Base-by-base conservation (phyloP, 1,140 invertebrate genomes). In the Amyelois transitella region DNA sequence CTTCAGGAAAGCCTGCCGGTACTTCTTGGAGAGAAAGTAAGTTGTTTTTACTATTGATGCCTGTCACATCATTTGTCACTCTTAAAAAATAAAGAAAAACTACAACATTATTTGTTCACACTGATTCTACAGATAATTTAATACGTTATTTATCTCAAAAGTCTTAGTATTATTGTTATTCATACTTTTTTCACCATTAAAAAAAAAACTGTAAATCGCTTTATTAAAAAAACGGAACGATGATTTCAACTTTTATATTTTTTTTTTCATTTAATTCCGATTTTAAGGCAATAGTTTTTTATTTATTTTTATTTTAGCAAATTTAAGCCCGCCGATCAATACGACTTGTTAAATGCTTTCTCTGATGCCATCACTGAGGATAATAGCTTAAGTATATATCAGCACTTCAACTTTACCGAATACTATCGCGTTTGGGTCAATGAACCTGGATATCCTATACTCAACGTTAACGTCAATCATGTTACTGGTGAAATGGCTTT, bases 391-490 rank as follows among this genome's bases (percentile, higher is more conserved):
- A 60, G 53, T 21, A 65, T 64, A 32, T 83, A 79, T 50, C 6
- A 25, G 0, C 55, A 73, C 51, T 86, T 87, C 19, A 61, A 77
- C 51, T 84, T 87, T 48, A 54, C 60, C 4, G 72, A 83, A 7
- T 82, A 74, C 50, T 87, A 83, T 50, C 49, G 73, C 0, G 81
- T 88, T 38, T 91, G 90, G 90, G 94, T 94, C 0, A 89, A 91
- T 12, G 91, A 95, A 71, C 84, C 93, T 45, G 95, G 95, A 21
- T 96, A 93, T 73, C 95, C 96, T 0, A 87, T 96, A 7, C 68
- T 95, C 3, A 89, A 65, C 1, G 89, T 95, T 0, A 81, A 72
- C 5, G 80, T 91, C 5, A 61, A 90, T 53, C 75, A 90, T 21
- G 66, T 53, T 7, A 77, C 60, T 22, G 80, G 86, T 43, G 62